These are phyloP conservation scores for Regulus satrapa DNA, from an alignment of 2,113 vertebrate genomes.

Conservation along the genomic window DNA sequence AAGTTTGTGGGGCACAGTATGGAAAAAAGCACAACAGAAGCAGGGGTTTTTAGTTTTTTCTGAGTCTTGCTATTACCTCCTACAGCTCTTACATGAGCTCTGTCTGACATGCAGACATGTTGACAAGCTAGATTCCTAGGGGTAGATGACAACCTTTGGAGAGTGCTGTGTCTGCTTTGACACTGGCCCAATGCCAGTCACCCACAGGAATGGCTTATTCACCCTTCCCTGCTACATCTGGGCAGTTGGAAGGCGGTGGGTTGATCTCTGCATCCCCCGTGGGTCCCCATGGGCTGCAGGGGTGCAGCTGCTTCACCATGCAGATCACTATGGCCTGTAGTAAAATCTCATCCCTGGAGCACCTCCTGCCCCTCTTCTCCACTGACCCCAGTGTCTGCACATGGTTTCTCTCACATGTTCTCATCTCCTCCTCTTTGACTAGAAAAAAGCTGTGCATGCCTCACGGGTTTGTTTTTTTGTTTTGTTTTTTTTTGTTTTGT, in stretches of 20 bases:
- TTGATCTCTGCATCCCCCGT: background rate
- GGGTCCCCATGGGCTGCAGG: background rate
- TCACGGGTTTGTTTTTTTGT: too few relatives aligned
- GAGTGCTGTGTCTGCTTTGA: background rate
- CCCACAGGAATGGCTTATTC: rapidly evolving
- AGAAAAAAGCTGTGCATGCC: too few relatives aligned
- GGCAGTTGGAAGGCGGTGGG: background rate
- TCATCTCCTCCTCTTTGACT: too few relatives aligned
- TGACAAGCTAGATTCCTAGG: background rate
- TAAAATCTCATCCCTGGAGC: too few relatives aligned
- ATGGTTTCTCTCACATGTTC: too few relatives aligned
- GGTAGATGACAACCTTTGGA: background rate
- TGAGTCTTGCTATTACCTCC: background rate
- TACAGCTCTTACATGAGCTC: background rate
- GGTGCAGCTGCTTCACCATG: background rate
- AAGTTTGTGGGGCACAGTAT: rapidly evolving
- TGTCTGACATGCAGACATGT: background rate
- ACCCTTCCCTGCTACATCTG: background rate
- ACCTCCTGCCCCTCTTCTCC: too few relatives aligned
- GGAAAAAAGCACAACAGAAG: background rate
- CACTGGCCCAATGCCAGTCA: background rate
- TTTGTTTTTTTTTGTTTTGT: too few relatives aligned
- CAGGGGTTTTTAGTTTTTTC: background rate
- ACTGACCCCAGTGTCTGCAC: too few relatives aligned
- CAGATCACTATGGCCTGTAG: background rate